phyloP scores from a whole-genome alignment of 2,113 vertebrate genomes.

The Perca fluviatilis region DNA sequence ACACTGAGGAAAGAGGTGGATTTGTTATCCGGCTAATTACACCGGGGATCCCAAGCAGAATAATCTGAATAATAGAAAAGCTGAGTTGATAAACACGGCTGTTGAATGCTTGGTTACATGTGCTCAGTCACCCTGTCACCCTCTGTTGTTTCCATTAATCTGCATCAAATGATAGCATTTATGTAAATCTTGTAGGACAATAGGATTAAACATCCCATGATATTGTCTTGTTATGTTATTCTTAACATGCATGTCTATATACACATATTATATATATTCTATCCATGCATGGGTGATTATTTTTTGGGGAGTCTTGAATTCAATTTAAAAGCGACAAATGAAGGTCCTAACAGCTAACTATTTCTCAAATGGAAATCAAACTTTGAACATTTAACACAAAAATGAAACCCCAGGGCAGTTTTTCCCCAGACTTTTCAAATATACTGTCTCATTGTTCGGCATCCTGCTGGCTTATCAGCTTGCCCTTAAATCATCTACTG shows the following conservation, averaged over 20 bases:
- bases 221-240: slow-evolving; percentile 18
- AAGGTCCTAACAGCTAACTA: not conserved
- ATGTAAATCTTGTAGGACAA: slow-evolving; percentile 50
- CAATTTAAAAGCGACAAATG: not conserved
- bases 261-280: too few species aligned
- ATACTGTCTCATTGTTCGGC: slow-evolving; percentile 15
- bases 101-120: slow-evolving; percentile 49
- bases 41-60: slow-evolving; percentile 70
- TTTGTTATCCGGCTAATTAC: slow-evolving; percentile 77
- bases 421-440: not conserved
- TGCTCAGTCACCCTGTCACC: slow-evolving; percentile 29
- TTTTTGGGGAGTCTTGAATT: not conserved
- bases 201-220: slow-evolving; percentile 40
- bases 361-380: slow-evolving; percentile 5
- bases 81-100: slow-evolving; percentile 61
- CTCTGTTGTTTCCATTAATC: slow-evolving; percentile 35
- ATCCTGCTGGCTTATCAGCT: slow-evolving; percentile 1
- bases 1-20: slow-evolving; percentile 51
- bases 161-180: slow-evolving; percentile 50
- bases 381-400: not conserved
- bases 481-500: slow-evolving; percentile 41
- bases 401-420: not conserved
- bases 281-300: not conserved
- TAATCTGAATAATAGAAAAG: slow-evolving; percentile 67
- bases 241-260: slow-evolving; percentile 9